Percentiles rank a stretch among this genome's conserved stretches.
Conservation (phyloP, 2,113 vertebrate genomes). For the Bambusicola thoracicus region DNA sequence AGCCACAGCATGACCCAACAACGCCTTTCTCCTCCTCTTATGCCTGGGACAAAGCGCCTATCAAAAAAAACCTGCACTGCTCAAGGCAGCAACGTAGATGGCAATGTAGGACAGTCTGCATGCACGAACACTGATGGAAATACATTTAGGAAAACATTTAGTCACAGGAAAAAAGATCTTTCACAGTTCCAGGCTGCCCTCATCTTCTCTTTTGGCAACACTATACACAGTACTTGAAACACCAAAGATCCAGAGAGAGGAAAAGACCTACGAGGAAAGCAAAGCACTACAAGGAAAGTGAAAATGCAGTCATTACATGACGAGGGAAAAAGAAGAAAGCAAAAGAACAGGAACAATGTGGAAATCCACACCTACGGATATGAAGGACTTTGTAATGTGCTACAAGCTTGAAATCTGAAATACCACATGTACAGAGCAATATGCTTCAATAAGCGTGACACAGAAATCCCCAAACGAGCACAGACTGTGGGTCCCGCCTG, state of each 20-base stretch:
- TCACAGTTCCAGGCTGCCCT: not conserved
- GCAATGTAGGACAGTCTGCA: not conserved
- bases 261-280: not conserved
- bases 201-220: not conserved
- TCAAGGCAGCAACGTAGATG: not conserved
- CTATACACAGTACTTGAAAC: accelerated
- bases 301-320: not conserved
- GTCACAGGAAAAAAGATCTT: not conserved
- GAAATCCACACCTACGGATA: not conserved
- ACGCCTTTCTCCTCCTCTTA: not conserved
- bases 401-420: not conserved
- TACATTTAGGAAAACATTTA: not conserved
- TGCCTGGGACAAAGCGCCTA: not conserved
- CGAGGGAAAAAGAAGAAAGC: not conserved
- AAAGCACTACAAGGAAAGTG: not conserved
- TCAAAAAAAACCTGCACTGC: not conserved
- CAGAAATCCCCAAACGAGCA: not conserved
- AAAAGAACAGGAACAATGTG: not conserved
- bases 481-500: not conserved
- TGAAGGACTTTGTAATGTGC: not conserved
- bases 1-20: not conserved
- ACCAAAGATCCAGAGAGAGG: not conserved
- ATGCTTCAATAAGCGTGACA: not conserved
- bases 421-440: not conserved
- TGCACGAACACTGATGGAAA: not conserved